A percentile compares a stretch with the other conserved stretches of the same genome.
Evolutionary conservation across 2,888 invertebrate genomes (phyloP).

Genomic region (Pristionchus entomophagus): DNA sequence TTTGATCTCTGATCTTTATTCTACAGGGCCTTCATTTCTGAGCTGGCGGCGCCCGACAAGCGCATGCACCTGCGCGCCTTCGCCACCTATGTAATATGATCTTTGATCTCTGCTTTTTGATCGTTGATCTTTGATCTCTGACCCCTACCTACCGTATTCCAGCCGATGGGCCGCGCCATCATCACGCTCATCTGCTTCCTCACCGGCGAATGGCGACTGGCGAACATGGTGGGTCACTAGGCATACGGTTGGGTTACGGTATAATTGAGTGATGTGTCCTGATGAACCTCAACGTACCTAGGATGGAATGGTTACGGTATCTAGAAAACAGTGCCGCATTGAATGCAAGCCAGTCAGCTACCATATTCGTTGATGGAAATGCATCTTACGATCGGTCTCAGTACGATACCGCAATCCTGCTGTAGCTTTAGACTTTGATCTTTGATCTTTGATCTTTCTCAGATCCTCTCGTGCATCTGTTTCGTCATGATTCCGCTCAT

Average conservation of each 20-base stretch:
- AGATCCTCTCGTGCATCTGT: background rate
- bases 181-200: constrained; percentile 31
- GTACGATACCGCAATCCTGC: too few species aligned
- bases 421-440: too few species aligned
- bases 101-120: background rate
- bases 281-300: too few species aligned
- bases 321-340: background rate
- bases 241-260: background rate
- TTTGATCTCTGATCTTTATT: constrained; percentile 15
- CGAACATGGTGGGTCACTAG: background rate
- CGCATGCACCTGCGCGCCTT: constrained; percentile 30
- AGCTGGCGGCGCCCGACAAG: constrained; percentile 25
- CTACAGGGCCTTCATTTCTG: constrained; percentile 26
- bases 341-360: too few species aligned
- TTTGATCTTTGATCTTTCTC: background rate
- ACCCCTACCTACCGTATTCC: background rate
- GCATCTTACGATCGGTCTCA: too few species aligned
- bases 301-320: too few species aligned
- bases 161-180: constrained; percentile 39
- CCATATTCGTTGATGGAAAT: too few species aligned
- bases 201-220: background rate
- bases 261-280: too few species aligned
- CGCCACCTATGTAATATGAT: constrained; percentile 40
- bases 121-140: background rate
- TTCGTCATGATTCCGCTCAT: background rate